Conservation (phyloP, 2,113 vertebrate genomes). For the Salvelinus fontinalis region DNA sequence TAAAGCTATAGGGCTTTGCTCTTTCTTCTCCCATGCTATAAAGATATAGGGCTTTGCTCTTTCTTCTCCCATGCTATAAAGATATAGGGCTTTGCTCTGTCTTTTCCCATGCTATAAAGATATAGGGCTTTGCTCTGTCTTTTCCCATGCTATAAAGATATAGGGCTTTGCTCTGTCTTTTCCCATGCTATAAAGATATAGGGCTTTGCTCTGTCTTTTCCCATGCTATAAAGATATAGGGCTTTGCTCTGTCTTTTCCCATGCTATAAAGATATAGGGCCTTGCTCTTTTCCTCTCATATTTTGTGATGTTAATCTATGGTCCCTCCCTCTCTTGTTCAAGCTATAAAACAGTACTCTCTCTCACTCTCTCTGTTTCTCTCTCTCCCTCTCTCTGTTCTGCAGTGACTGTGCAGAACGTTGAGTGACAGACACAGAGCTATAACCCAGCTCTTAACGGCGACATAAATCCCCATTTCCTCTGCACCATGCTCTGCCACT, state of each 20-base stretch:
- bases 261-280: not conserved
- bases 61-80: too few species aligned
- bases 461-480: conserved; percentile 68
- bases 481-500: conserved; percentile 62
- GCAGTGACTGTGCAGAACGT: conserved; percentile 35
- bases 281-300: not conserved
- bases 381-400: conserved; percentile 4
- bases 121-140: not conserved
- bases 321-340: not conserved
- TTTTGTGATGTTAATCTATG: not conserved
- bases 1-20: not conserved
- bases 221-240: too few species aligned
- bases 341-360: not conserved
- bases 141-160: too few species aligned
- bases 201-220: too few species aligned
- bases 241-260: too few species aligned
- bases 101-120: too few species aligned
- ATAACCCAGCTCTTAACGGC: conserved; percentile 43
- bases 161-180: not conserved
- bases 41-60: not conserved
- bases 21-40: not conserved
- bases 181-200: too few species aligned
- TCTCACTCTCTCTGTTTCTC: conserved; percentile 4
- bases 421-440: conserved; percentile 46
- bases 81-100: too few species aligned